These are phyloP conservation scores for Pterocles orientalis DNA, from an alignment of 2,113 vertebrate genomes.

Conservation along the genomic window DNA sequence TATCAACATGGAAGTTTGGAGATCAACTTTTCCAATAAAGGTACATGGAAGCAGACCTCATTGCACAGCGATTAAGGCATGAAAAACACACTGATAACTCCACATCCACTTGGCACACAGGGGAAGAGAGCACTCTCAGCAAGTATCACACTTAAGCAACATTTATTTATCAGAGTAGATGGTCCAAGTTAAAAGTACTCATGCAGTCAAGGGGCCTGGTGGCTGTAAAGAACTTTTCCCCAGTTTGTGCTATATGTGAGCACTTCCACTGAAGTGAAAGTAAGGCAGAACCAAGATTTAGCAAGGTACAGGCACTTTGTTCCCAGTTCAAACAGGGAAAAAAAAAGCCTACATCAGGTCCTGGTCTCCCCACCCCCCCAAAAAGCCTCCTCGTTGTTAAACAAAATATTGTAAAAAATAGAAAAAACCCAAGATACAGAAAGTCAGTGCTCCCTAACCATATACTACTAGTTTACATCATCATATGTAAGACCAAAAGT, in stretches of 20 bases:
- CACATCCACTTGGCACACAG: accelerated
- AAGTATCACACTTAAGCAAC: conserved; percentile 36
- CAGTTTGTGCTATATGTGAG: conserved; percentile 50
- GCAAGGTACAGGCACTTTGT: conserved; percentile 69
- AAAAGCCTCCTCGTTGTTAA: conserved; percentile 35
- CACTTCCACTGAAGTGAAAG: conserved; percentile 60
- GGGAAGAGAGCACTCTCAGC: neutral
- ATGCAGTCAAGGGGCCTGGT: conserved; percentile 46
- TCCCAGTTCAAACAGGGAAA: conserved; percentile 55
- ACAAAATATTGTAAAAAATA: conserved; percentile 67
- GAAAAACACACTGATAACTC: neutral
- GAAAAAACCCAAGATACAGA: conserved; percentile 28
- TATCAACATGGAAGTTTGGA: neutral
- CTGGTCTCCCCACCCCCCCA: conserved; percentile 23
- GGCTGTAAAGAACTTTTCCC: conserved; percentile 8
- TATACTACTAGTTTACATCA: conserved; percentile 26
- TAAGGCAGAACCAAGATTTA: conserved; percentile 69
- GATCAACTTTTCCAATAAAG: neutral
- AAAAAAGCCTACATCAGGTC: conserved; percentile 60
- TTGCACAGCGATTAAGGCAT: accelerated
- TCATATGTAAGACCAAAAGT: conserved; percentile 59
- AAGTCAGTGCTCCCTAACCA: conserved; percentile 44
- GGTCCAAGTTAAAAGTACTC: conserved; percentile 57
- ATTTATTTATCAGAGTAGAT: conserved; percentile 59
- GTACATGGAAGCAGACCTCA: neutral